Evolutionary conservation across 2,888 invertebrate genomes (phyloP).

Genomic region (Auanema sp.): DNA sequence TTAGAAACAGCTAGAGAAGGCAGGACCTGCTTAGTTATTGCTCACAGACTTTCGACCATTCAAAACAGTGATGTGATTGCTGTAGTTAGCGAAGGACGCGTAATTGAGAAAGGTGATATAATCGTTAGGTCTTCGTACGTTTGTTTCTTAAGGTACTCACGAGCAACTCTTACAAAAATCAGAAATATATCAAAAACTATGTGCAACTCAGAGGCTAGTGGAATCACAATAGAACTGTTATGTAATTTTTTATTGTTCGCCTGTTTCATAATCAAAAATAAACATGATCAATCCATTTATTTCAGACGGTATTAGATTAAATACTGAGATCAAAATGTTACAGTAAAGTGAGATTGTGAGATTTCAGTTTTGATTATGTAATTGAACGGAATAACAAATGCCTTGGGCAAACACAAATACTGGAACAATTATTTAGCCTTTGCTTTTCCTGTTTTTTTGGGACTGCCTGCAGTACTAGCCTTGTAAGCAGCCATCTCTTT

Average conservation of each 20-base stretch:
- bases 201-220: constrained; percentile 53
- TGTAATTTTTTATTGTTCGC: constrained; percentile 3
- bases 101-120: constrained; percentile 32
- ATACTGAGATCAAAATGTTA: no score
- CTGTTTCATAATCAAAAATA: neutral
- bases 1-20: constrained; percentile 78
- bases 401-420: no score
- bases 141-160: constrained; percentile 41
- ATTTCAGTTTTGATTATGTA: no score
- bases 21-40: constrained; percentile 59
- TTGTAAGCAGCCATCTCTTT: constrained; percentile 86
- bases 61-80: constrained; percentile 58
- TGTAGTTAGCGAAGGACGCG: constrained; percentile 38
- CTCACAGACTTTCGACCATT: constrained; percentile 58
- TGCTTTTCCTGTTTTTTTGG: constrained; percentile 14
- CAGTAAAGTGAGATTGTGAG: no score
- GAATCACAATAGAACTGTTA: constrained; percentile 26
- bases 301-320: neutral
- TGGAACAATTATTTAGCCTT: neutral
- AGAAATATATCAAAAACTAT: constrained; percentile 53
- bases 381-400: no score
- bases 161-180: constrained; percentile 43
- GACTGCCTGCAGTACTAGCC: constrained; percentile 21
- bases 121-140: neutral
- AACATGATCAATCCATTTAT: neutral